A percentile compares a stretch with the other conserved stretches of the same genome.
These are phyloP conservation scores for Phenganax subtilis DNA, from an alignment of 92 coral and sea anemone genomes.

Conservation along the genomic window DNA sequence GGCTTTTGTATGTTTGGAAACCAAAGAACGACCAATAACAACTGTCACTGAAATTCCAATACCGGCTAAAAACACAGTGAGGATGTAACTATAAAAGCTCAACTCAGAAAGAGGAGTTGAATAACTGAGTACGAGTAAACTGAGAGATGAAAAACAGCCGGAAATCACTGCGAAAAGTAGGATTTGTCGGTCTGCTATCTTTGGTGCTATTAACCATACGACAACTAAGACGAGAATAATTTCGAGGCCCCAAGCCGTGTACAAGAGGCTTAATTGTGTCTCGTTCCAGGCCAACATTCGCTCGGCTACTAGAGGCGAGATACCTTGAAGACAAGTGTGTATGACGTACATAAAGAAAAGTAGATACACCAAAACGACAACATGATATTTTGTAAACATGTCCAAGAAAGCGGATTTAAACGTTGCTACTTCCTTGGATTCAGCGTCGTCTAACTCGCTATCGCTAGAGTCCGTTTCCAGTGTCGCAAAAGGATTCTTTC, in stretches of 20 bases:
- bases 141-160: neutral
- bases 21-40: neutral
- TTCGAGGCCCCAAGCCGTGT: conserved; percentile 19
- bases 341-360: conserved; percentile 13
- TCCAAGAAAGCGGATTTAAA: neutral
- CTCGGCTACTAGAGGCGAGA: neutral
- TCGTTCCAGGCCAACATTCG: neutral
- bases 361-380: neutral
- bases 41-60: conserved; percentile 10
- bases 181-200: neutral
- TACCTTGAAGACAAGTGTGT: conserved; percentile 11
- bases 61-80: neutral
- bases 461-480: neutral
- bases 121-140: conserved; percentile 1
- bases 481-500: neutral
- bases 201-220: conserved; percentile 5
- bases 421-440: neutral
- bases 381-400: conserved; percentile 13
- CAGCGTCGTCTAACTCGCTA: neutral
- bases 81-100: neutral
- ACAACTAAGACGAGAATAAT: conserved; percentile 1
- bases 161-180: neutral
- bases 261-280: neutral
- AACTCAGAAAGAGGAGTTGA: neutral
- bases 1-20: conserved; percentile 15